phyloP scores from a whole-genome alignment of 2,797 vertebrate genomes.

The Hemitrygon akajei region DNA sequence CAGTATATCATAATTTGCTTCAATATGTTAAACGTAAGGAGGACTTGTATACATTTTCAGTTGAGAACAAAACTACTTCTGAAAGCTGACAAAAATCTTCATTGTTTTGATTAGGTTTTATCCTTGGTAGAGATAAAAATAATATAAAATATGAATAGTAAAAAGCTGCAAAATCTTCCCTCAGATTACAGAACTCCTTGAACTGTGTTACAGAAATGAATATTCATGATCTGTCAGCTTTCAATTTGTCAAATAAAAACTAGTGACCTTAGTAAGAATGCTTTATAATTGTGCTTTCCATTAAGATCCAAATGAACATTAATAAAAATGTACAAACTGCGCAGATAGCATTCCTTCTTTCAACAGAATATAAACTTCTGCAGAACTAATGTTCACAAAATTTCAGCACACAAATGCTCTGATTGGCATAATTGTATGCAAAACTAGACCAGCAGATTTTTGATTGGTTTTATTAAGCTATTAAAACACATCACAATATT shows the following conservation, averaged over 20 bases:
- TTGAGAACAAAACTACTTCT: conserved; percentile 15
- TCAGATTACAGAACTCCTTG: not conserved
- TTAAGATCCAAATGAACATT: not conserved
- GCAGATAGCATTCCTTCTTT: not conserved
- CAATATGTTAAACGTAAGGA: not conserved
- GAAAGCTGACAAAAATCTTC: not conserved
- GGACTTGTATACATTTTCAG: not conserved
- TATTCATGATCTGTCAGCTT: conserved; percentile 26
- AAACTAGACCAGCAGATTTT: not conserved
- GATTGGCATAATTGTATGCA: not conserved
- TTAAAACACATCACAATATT: conserved; percentile 3
- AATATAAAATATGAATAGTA: not conserved
- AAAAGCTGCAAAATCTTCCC: not conserved
- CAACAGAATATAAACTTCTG: not conserved
- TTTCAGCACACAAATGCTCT: not conserved
- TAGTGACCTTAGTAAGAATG: not conserved
- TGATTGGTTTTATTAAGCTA: conserved; percentile 2
- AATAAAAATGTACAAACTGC: conserved; percentile 28
- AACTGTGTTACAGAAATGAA: conserved; percentile 17
- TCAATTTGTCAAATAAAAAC: conserved; percentile 1
- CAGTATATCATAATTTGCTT: not conserved
- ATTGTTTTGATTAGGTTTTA: not conserved
- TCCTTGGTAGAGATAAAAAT: not conserved
- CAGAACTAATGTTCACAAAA: not conserved
- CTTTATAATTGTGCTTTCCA: conserved; percentile 24